Base-by-base conservation (phyloP, 2,888 invertebrate species). In the Drosophila paranaensis region DNA sequence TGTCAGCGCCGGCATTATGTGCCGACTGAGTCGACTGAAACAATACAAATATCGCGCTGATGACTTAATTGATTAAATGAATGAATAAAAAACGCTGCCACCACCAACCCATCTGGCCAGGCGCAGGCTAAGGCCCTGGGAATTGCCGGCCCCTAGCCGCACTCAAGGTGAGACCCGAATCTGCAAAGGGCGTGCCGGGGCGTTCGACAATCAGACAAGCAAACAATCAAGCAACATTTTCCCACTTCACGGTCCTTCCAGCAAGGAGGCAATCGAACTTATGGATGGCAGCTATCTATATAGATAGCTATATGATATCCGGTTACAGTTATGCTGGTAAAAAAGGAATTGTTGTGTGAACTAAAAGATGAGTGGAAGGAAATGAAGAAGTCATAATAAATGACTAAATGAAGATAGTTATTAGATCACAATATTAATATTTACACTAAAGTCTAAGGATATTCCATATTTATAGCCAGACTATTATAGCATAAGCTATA, bases 31-130 rank as follows among this genome's bases (percentile, higher is more conserved):
- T 10, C 39, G 33, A 55, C 67, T 50, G 71, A 72, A 85, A 75
- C 79, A 84, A 89, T 63, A 74, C 79, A 76, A 85, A 76, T 71
- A 89, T 64, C 70, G 67, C 40, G 43, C 86, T 85, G 83, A 91
- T 81, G 84, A 89, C 91, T 91, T 91, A 90, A 91, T 91, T 91
- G 91, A 88, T 91, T 90, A 83, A 91, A 82, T 88, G 88, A 68
- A 84, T 91, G 88, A 69, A 85, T 91, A 90, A 91, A 91, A 91
- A 91, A 87, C 35, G 46, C 64, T 69, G 74, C 74, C 67, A 66
- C 56, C 74, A 78, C 46, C 9, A 10, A 13, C 40, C 54, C 74
- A 73, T 42, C 61, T 73, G 74, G 30, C 45, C 13, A 30, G 45
- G 46, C 30, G 5, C 30, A 30, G 30, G 30, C 30, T 2, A 5